Conservation (phyloP, 2,113 vertebrate species). For the Lathamus discolor region DNA sequence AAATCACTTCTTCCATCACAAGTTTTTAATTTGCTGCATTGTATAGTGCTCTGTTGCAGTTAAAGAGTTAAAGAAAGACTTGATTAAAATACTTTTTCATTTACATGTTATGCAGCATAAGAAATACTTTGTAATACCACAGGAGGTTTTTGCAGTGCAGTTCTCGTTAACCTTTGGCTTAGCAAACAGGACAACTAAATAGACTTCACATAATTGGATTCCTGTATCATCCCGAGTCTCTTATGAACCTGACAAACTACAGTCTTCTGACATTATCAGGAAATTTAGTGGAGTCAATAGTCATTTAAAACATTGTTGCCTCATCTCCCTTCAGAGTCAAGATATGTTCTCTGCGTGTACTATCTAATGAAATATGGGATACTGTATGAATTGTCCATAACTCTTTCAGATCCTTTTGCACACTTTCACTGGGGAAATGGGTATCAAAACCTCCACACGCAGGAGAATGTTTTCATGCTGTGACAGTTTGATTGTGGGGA, state of each 20-base stretch:
- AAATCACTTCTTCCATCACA: neutral
- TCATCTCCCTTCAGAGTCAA: slow-evolving; percentile 62
- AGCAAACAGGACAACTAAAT: slow-evolving; percentile 74
- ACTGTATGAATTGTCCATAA: slow-evolving; percentile 71
- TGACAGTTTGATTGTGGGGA: slow-evolving; percentile 67
- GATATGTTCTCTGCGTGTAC: slow-evolving; percentile 49
- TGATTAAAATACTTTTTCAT: slow-evolving; percentile 67
- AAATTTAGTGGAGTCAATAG: slow-evolving; percentile 65
- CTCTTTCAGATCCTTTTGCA: slow-evolving; percentile 53
- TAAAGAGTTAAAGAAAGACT: slow-evolving; percentile 63
- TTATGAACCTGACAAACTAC: slow-evolving; percentile 63
- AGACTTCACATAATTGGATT: slow-evolving; percentile 76
- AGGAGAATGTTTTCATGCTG: slow-evolving; percentile 70
- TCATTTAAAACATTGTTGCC: slow-evolving; percentile 72
- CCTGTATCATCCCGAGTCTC: slow-evolving; percentile 69
- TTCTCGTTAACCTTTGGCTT: slow-evolving; percentile 89
- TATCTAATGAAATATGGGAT: slow-evolving; percentile 64
- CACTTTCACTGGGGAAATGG: slow-evolving; percentile 59
- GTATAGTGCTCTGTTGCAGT: neutral
- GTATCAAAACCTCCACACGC: slow-evolving; percentile 44
- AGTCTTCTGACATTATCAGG: slow-evolving; percentile 64
- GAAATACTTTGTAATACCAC: slow-evolving; percentile 69
- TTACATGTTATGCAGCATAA: slow-evolving; percentile 67
- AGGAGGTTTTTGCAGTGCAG: slow-evolving; percentile 78
- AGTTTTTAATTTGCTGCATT: neutral